These are phyloP conservation scores for Caenorhabditis brenneri DNA, from an alignment of 1,140 invertebrate species.

Conservation along the genomic window DNA sequence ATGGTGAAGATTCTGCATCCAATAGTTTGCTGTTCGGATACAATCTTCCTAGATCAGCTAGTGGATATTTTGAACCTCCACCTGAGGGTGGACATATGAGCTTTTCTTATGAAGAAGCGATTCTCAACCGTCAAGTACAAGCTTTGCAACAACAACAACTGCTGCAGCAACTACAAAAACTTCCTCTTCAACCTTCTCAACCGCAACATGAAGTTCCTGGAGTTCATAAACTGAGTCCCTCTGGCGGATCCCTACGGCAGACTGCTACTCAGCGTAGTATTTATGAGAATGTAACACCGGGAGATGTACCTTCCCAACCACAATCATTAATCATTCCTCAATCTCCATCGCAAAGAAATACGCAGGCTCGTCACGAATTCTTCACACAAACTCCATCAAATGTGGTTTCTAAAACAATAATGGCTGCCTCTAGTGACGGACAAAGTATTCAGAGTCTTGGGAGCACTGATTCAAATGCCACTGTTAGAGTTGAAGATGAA, in stretches of 20 bases:
- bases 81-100: not conserved
- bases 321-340: conserved; percentile 12
- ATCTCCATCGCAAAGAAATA: not conserved
- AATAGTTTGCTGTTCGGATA: not conserved
- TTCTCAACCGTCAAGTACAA: not conserved
- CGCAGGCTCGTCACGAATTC: not conserved
- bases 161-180: conserved; percentile 9
- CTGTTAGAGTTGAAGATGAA: conserved; percentile 35
- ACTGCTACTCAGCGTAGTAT: conserved; percentile 17
- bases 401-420: conserved; percentile 13
- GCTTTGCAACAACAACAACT: conserved; percentile 17
- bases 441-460: not conserved
- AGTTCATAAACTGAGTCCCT: conserved; percentile 3
- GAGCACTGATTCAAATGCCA: conserved; percentile 11
- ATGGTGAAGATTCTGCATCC: conserved; percentile 24
- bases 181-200: not conserved
- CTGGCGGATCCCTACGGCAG: not conserved
- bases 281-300: conserved; percentile 25
- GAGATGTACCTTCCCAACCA: not conserved
- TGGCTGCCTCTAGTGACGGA: conserved; percentile 32
- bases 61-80: conserved; percentile 47
- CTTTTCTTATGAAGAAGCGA: not conserved
- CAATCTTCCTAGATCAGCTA: conserved; percentile 40
- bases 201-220: not conserved
- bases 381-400: conserved; percentile 24